Evolutionary conservation across 64 coral and sea anemone species (phyloP).

Genomic region (Anthopleura sola): DNA sequence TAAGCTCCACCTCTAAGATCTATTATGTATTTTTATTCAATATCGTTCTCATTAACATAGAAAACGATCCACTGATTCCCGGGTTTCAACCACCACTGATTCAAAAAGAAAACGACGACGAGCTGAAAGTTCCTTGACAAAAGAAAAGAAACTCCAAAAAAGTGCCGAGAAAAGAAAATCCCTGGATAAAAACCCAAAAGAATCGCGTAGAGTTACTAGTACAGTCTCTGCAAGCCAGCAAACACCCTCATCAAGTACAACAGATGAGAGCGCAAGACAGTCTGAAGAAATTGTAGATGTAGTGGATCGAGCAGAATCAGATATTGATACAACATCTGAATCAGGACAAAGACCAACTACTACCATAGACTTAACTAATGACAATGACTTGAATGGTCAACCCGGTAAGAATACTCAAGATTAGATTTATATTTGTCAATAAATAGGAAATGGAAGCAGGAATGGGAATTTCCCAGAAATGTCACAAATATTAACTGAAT

Average conservation of each 20-base stretch:
- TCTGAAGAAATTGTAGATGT: background rate
- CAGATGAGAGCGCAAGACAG: background rate
- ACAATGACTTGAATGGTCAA: background rate
- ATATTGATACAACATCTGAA: constrained; percentile 12
- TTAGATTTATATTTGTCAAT: background rate
- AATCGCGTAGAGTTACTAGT: background rate
- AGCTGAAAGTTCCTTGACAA: background rate
- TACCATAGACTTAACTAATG: constrained; percentile 26
- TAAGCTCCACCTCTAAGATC: no score
- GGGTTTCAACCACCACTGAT: background rate
- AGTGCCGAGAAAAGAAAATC: background rate
- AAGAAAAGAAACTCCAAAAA: background rate
- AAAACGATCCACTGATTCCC: background rate
- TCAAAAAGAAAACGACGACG: background rate
- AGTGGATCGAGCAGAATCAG: background rate
- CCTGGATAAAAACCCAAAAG: background rate
- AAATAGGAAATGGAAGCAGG: background rate
- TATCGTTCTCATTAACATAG: background rate
- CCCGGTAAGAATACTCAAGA: background rate
- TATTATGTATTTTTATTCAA: background rate
- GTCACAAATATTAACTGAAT: background rate
- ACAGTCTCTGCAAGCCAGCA: background rate
- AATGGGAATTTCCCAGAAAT: no score
- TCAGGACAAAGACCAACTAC: background rate
- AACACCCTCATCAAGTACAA: constrained; percentile 2